Conservation (phyloP, 2,888 invertebrate species). For the Ormyrus nitidulus region DNA sequence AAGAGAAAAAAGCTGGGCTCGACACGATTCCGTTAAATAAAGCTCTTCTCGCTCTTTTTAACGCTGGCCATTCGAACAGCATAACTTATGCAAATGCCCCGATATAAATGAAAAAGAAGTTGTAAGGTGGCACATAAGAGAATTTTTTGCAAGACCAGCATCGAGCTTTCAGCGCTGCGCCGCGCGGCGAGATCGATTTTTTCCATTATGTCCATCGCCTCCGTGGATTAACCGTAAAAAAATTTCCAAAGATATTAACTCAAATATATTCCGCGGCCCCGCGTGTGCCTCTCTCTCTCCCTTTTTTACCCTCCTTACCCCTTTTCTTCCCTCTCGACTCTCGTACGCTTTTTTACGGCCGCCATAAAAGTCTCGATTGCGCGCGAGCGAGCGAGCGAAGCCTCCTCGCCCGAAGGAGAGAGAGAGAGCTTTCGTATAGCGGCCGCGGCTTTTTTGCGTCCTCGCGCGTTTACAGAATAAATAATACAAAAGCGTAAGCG, state of each 20-base stretch:
- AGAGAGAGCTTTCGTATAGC: background rate
- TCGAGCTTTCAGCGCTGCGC: background rate
- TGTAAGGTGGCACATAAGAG: no score
- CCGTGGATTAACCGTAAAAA: conserved; percentile 32
- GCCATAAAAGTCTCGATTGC: conserved; percentile 42
- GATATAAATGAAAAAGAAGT: no score
- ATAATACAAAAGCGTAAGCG: conserved; percentile 13
- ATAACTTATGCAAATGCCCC: no score
- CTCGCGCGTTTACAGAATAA: conserved; percentile 15
- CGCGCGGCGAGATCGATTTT: conserved; percentile 14
- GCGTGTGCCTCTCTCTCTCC: background rate
- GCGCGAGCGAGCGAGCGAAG: background rate
- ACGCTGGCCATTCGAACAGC: no score
- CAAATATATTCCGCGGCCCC: conserved; percentile 47
- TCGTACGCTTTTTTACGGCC: conserved; percentile 23
- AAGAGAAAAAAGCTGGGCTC: no score
- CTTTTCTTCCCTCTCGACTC: background rate
- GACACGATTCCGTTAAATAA: no score
- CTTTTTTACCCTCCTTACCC: background rate
- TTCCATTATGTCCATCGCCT: conserved; percentile 18
- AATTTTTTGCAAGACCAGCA: conserved; percentile 1
- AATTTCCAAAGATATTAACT: conserved; percentile 63
- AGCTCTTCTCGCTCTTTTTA: no score
- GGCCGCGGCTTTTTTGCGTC: background rate
- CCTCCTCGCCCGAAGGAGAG: background rate